Conservation (phyloP, 2,888 invertebrate species). For the Ormia ochracea region DNA sequence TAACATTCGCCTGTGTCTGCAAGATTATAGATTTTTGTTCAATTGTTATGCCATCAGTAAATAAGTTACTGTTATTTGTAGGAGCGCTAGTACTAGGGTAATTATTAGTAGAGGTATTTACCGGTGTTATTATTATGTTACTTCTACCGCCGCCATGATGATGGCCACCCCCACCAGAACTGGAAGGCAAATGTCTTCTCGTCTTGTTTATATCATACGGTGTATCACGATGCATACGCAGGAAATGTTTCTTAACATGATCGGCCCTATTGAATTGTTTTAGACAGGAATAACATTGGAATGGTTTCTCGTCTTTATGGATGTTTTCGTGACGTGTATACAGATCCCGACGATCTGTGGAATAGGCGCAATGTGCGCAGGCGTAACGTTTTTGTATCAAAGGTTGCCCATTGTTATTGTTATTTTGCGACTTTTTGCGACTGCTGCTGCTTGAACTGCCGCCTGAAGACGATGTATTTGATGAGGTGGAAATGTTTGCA, state of each 20-base stretch:
- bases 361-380: slow-evolving; percentile 92
- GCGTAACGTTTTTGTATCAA: slow-evolving; percentile 85
- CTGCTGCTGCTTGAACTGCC: slow-evolving; percentile 64
- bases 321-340: slow-evolving; percentile 95
- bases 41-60: slow-evolving; percentile 73
- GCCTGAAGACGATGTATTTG: slow-evolving; percentile 66
- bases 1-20: slow-evolving; percentile 69
- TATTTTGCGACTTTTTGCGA: slow-evolving; percentile 68
- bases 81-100: slow-evolving; percentile 23
- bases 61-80: slow-evolving; percentile 54
- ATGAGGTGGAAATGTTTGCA: slow-evolving; percentile 64
- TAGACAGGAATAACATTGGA: slow-evolving; percentile 93
- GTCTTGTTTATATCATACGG: slow-evolving; percentile 91
- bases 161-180: slow-evolving; percentile 75
- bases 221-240: slow-evolving; percentile 93
- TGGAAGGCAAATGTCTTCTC: slow-evolving; percentile 78
- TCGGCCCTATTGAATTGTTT: slow-evolving; percentile 96
- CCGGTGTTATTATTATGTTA: slow-evolving; percentile 73
- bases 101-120: slow-evolving; percentile 58
- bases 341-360: slow-evolving; percentile 92
- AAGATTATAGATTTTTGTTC: slow-evolving; percentile 72
- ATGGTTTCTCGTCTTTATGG: slow-evolving; percentile 94
- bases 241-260: slow-evolving; percentile 95
- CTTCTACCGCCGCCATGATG: slow-evolving; percentile 80
- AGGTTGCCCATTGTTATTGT: slow-evolving; percentile 69